Evolutionary conservation across 1,140 invertebrate genomes (phyloP), one percentile per base, ranked within the genome.

Genomic region (Megalonaias nervosa): DNA sequence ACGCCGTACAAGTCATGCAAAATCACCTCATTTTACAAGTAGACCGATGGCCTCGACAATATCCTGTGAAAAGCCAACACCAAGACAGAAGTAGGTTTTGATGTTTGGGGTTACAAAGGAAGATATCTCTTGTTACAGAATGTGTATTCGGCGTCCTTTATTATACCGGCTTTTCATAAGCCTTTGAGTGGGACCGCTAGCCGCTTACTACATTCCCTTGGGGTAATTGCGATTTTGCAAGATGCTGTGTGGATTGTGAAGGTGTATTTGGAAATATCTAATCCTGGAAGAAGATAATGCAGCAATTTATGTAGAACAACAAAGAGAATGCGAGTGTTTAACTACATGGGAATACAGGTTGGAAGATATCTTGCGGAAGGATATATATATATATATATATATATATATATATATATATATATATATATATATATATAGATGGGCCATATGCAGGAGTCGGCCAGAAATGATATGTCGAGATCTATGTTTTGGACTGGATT

Each of bases 161-260:
- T 84, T 15, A 88, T 87, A 15, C 84, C 81, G 60, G 56, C 56
- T 19, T 64, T 85, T 1, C 76, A 75, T 48, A 60, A 58, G n/a
- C 55, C 75, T 21, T 80, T 80, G 16, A 77, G 92, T 19, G 74
- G 82, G 55, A 88, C 90, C 62, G 85, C 87, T 82, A 85, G 87
- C 15, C 81, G 83, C 16, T 92, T 92, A 73, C 80, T 90, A 1
- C 71, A 82, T 67, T 86, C 89, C 12, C 87, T 92, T 23, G 23
- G 74, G 57, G 74, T 82, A 12, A 86, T 77, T 75, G 80, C 85
- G 31, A 57, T 15, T 16, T 82, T 82, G 48, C 84, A 71, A 65
- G 88, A 78, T 75, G 71, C 84, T 11, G 87, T 89, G 61, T 85
- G 91, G 62, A 48, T 93, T 0, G 79, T 76, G 79, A 89, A 23